Evolutionary conservation across 2,113 vertebrate genomes (phyloP), one percentile per base, ranked within the genome.

Genomic region (Dicerorhinus sumatrensis): DNA sequence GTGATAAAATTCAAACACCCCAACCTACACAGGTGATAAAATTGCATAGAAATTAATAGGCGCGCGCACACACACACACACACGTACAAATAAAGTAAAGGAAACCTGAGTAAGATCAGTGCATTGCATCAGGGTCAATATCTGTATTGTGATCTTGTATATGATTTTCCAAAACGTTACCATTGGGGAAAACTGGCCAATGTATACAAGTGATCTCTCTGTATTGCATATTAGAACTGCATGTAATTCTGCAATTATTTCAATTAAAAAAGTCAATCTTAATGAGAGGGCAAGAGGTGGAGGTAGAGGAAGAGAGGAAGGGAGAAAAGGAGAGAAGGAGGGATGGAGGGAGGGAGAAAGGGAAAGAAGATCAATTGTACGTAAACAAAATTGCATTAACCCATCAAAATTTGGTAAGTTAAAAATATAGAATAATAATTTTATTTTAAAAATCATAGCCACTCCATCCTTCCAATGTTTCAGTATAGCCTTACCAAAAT

Each of bases 381-480:
- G 56, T 33, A 94, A 88, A 63, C 17, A 84, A 76, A 84, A 54
- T 17, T 65, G 21, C 60, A 70, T 54, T 65, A 31, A 73, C 18
- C 4, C 72, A 73, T 48, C 56, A 92, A 96, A 88, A 42, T 39
- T 75, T 58, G 36, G 7, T 39, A 84, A 87, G 21, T 62, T 60
- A 77, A 94, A 96, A 89, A 89, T 33, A 88, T 12, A 81, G 8
- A 82, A 82, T 48, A 79, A 67, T 46, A 82, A 82, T 70, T 96
- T 86, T 33, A 39, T 63, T 63, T 13, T 63, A 92, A 90, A 82
- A 62, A 54, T 31, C 8, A 83, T 29, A 70, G 58, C 20, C 36
- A 29, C 29, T 80, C 48, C 36, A 86, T 85, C 11, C 17, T 96
- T 75, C 56, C 36, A 79, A 25, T 31, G 11, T 81, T 93, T 82